Percentiles rank a stretch among this genome's conserved stretches.
Evolutionary conservation across 2,888 invertebrate genomes (phyloP).

Genomic region (Augochlorella aurata): DNA sequence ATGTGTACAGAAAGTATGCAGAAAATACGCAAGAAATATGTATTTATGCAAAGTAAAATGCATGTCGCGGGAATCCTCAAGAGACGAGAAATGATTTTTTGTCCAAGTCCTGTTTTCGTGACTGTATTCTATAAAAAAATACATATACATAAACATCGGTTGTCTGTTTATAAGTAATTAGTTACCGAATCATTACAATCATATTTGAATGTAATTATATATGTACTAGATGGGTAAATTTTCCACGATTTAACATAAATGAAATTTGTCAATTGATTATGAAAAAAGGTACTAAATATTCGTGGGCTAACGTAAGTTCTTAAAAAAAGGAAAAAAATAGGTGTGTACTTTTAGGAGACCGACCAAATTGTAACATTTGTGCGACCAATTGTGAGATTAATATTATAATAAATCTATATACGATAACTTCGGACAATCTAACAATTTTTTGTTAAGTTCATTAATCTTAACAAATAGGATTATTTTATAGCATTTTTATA

Average conservation of each 20-base stretch:
- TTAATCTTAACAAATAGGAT: not conserved
- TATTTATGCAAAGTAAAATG: conserved; percentile 2
- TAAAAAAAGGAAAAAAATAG: not conserved
- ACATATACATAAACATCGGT: not conserved
- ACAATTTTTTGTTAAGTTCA: not conserved
- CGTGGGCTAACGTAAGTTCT: not conserved
- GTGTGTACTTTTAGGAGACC: conserved; percentile 35
- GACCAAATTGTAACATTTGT: conserved; percentile 43
- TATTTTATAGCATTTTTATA: not conserved
- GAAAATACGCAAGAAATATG: not conserved
- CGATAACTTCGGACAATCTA: conserved; percentile 7
- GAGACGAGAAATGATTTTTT: not conserved
- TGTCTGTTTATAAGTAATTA: not conserved
- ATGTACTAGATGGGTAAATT: not conserved
- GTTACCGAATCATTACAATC: not conserved
- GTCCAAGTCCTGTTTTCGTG: not conserved
- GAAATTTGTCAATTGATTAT: conserved; percentile 11
- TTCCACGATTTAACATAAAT: conserved; percentile 17
- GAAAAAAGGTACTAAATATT: conserved; percentile 1
- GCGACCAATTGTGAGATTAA: conserved; percentile 40
- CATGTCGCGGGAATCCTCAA: not conserved
- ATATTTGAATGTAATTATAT: conserved; percentile 3
- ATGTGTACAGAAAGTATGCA: not conserved
- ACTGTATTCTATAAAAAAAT: conserved; percentile 6
- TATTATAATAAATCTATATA: conserved; percentile 36